Evolutionary conservation across 2,888 invertebrate species (phyloP).

Genomic region (Galerucella nymphaeae): DNA sequence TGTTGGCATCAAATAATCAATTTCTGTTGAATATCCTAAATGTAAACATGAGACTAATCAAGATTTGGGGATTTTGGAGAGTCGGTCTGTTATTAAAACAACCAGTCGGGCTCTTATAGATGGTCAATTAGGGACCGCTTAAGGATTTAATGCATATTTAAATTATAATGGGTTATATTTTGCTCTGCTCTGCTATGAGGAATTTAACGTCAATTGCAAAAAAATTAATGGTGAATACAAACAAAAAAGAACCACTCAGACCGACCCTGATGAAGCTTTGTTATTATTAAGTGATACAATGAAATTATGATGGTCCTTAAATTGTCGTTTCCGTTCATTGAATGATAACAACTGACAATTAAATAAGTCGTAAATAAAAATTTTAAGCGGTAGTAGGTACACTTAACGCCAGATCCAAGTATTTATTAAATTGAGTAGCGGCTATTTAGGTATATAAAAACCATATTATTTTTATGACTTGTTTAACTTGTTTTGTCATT

Average conservation of each 20-base stretch:
- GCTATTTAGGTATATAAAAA: too few species aligned
- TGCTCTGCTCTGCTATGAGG: background rate
- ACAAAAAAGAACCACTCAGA: background rate
- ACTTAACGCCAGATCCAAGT: conserved; percentile 11
- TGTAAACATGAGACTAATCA: conserved; percentile 3
- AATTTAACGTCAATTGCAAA: too few species aligned
- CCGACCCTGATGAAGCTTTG: background rate
- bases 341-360: conserved; percentile 19
- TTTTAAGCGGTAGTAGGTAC: background rate
- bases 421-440: background rate
- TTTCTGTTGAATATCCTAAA: background rate
- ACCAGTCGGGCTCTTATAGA: conserved; percentile 15
- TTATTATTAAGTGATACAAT: conserved; percentile 1
- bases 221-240: too few species aligned
- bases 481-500: too few species aligned
- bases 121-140: conserved; percentile 23
- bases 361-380: background rate
- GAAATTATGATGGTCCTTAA: conserved; percentile 21
- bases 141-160: conserved; percentile 29
- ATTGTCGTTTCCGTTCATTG: conserved; percentile 33
- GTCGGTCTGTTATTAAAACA: conserved; percentile 23
- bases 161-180: conserved; percentile 26
- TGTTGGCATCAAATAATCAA: too few species aligned
- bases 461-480: too few species aligned
- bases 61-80: conserved; percentile 10